Evolutionary conservation across 1,140 invertebrate genomes (phyloP).

Genomic region (Maniola jurtina): DNA sequence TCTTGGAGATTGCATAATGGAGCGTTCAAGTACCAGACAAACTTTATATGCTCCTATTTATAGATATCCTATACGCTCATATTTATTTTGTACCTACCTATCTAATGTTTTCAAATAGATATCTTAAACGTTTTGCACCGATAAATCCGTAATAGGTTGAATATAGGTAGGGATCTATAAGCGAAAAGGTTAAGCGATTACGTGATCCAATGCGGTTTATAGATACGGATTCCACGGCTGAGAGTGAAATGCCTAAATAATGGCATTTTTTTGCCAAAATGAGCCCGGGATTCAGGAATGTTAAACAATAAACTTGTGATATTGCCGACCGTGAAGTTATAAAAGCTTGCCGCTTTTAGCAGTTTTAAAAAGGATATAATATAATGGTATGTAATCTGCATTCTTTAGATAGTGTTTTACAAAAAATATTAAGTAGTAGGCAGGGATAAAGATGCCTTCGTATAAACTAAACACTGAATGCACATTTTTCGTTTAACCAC

Average conservation of each 20-base stretch:
- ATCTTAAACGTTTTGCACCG: background rate
- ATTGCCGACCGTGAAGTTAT: constrained; percentile 13
- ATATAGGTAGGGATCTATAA: background rate
- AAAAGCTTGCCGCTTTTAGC: constrained; percentile 20
- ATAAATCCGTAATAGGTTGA: too few species aligned
- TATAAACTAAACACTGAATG: too few species aligned
- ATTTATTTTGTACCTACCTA: background rate
- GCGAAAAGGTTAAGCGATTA: background rate
- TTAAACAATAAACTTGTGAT: constrained; percentile 31
- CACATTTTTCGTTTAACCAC: too few species aligned
- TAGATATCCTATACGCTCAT: background rate
- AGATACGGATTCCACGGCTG: background rate
- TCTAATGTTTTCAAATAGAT: background rate
- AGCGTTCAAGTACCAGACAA: constrained; percentile 7
- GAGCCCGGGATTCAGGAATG: constrained; percentile 17
- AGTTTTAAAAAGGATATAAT: background rate
- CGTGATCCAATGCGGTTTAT: background rate
- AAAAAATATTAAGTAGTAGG: too few species aligned
- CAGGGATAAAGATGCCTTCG: too few species aligned
- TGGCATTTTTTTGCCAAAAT: constrained; percentile 22
- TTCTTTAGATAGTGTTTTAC: too few species aligned
- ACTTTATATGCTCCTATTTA: background rate
- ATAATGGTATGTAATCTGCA: too few species aligned
- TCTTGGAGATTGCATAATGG: constrained; percentile 21
- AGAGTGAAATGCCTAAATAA: constrained; percentile 2